Percentiles rank a stretch among this genome's conserved stretches.
Evolutionary conservation across 2,113 vertebrate species (phyloP).

Genomic region (Cavia aperea): DNA sequence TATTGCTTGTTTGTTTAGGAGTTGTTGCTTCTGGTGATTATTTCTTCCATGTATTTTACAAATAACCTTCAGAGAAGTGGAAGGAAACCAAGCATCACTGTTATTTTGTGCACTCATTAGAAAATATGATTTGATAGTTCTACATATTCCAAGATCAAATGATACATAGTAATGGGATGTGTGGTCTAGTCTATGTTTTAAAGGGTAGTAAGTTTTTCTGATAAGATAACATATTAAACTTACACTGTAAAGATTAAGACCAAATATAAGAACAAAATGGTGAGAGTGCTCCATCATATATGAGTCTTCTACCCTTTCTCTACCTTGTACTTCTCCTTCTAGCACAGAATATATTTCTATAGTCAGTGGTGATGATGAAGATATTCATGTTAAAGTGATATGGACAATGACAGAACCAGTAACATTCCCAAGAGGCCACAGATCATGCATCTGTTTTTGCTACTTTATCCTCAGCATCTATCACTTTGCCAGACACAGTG

Average conservation of each 20-base stretch:
- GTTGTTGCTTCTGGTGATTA: neutral
- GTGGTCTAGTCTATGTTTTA: neutral
- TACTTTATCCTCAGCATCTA: conserved; percentile 39
- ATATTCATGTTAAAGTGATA: neutral
- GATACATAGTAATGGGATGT: neutral
- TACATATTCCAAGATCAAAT: neutral
- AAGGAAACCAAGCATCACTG: neutral
- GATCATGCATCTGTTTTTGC: neutral
- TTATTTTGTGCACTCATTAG: neutral
- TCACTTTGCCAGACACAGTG: neutral
- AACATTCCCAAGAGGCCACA: neutral
- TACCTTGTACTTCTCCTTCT: neutral
- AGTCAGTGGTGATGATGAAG: neutral
- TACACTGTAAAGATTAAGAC: neutral
- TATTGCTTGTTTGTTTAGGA: neutral
- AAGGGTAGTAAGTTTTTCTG: neutral
- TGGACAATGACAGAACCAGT: neutral
- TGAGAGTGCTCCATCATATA: neutral
- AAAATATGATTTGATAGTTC: neutral
- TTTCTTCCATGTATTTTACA: neutral
- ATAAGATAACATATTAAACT: neutral
- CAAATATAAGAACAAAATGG: neutral
- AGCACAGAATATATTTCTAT: neutral
- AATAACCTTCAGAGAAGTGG: neutral
- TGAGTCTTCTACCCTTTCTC: neutral